Evolutionary conservation across 2,113 vertebrate species (phyloP).

Genomic region (Tauraco erythrolophus): DNA sequence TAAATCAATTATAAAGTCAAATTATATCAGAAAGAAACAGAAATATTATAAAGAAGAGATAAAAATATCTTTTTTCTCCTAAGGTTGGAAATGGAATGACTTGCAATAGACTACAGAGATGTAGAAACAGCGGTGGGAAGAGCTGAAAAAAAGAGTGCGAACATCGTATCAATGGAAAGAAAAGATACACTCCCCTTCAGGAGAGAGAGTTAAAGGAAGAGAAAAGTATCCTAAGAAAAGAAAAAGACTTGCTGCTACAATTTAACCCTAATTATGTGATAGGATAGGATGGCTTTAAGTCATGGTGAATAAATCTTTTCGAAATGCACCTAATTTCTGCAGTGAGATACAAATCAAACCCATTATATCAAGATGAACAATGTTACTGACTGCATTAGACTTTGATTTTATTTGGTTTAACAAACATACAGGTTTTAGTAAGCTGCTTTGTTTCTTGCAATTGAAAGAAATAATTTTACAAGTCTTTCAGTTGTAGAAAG

Average conservation of each 20-base stretch:
- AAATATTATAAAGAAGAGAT: neutral
- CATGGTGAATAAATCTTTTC: neutral
- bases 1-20: neutral
- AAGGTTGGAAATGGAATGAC: neutral
- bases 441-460: neutral
- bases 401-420: neutral
- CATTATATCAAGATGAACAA: neutral
- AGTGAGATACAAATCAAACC: neutral
- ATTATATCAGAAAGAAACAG: neutral
- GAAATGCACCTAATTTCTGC: neutral
- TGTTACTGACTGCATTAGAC: neutral
- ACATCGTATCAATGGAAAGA: neutral
- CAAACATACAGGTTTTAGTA: neutral
- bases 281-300: neutral
- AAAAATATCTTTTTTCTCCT: neutral
- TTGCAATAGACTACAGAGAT: neutral
- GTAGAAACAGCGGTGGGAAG: neutral
- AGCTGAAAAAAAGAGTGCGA: neutral
- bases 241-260: neutral
- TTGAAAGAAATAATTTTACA: neutral
- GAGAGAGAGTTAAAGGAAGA: neutral
- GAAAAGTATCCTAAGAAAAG: neutral
- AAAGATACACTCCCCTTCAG: neutral
- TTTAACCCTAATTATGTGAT: neutral
- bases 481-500: neutral